phyloP scores from a whole-genome alignment of 2,888 invertebrate species.

The Callyntrura guangdongensis region DNA sequence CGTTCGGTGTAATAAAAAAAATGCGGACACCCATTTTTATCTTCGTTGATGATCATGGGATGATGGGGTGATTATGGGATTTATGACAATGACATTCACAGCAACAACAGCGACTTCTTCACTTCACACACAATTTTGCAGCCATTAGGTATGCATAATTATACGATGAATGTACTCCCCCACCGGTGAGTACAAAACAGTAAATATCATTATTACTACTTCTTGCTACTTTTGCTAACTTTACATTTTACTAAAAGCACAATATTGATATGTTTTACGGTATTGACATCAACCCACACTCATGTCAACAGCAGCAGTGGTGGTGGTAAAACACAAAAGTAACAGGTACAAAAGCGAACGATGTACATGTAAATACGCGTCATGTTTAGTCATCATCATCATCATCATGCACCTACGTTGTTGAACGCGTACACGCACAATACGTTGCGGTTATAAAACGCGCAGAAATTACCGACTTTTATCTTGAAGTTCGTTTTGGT shows the following conservation, averaged over 20 bases:
- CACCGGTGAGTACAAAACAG: not conserved
- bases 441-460: too few species aligned
- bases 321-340: not conserved
- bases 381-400: not conserved
- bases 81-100: constrained; percentile 66
- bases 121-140: constrained; percentile 54
- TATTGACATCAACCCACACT: not conserved
- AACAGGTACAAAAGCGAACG: not conserved
- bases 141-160: not conserved
- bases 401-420: not conserved
- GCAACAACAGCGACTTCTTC: constrained; percentile 38
- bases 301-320: not conserved
- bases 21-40: constrained; percentile 48
- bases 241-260: not conserved
- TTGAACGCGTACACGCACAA: too few species aligned
- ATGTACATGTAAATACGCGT: constrained; percentile 14
- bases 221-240: not conserved
- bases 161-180: not conserved
- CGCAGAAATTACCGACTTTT: not conserved
- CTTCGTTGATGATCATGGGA: constrained; percentile 41
- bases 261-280: not conserved
- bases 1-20: not conserved
- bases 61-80: constrained; percentile 58
- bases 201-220: not conserved
- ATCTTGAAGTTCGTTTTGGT: not conserved